Evolutionary conservation across 2,113 vertebrate species (phyloP).

Genomic region (Gnathonemus echidnorhynchus): DNA sequence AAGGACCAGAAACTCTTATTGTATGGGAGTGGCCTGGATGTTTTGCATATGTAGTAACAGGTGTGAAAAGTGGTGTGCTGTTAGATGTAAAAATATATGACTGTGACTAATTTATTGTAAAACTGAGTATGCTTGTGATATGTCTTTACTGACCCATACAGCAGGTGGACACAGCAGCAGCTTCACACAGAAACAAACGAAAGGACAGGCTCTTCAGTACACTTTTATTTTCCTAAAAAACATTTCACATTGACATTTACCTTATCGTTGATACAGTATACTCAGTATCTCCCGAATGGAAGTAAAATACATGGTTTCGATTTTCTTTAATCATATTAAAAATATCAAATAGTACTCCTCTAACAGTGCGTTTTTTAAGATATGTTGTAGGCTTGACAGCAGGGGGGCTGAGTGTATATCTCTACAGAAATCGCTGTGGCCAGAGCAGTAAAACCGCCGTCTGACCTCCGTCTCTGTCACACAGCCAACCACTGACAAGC

Average conservation of each 20-base stretch:
- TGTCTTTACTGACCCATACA: not conserved
- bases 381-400: conserved; percentile 56
- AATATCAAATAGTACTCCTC: conserved; percentile 65
- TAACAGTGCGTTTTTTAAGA: conserved; percentile 61
- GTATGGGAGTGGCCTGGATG: not conserved
- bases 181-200: not conserved
- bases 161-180: not conserved
- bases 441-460: conserved; percentile 24
- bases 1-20: not conserved
- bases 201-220: conserved; percentile 33
- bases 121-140: not conserved
- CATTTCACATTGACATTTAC: conserved; percentile 65
- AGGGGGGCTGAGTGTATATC: conserved; percentile 48
- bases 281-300: conserved; percentile 58
- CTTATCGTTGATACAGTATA: conserved; percentile 60
- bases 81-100: not conserved
- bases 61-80: not conserved
- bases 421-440: conserved; percentile 28
- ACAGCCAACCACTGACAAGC: conserved; percentile 52
- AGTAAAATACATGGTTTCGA: conserved; percentile 62
- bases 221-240: conserved; percentile 65
- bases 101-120: conserved; percentile 10
- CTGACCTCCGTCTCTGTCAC: conserved; percentile 43
- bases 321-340: conserved; percentile 64
- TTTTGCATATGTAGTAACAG: not conserved